phyloP scores from a whole-genome alignment of 2,113 vertebrate species.

The Hippopotamus amphibius region DNA sequence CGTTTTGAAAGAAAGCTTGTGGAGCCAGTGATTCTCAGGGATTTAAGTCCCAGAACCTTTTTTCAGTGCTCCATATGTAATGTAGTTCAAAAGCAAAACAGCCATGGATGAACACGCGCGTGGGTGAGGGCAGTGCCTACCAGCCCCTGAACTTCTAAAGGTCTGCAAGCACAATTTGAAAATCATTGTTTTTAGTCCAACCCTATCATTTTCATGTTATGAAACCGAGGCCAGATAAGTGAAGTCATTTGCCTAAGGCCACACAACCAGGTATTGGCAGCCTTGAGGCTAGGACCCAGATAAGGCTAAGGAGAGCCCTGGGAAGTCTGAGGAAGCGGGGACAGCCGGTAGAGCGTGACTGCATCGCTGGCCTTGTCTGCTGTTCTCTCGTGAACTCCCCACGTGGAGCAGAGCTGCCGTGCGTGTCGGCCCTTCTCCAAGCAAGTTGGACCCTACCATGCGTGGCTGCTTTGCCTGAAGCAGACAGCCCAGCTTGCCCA shows the following conservation, averaged over 20 bases:
- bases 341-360: background rate
- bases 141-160: background rate
- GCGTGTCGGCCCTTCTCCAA: background rate
- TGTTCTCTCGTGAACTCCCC: accelerated
- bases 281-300: background rate
- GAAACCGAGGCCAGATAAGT: background rate
- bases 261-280: background rate
- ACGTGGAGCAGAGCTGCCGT: background rate
- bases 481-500: background rate
- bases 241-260: conserved; percentile 1
- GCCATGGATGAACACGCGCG: background rate
- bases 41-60: background rate
- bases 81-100: background rate
- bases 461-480: background rate
- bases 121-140: background rate
- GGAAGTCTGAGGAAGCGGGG: background rate
- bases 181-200: background rate
- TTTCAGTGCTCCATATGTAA: background rate
- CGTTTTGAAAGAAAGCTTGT: background rate
- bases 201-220: background rate
- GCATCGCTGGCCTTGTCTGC: background rate
- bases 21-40: background rate
- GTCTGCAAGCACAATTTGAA: background rate
- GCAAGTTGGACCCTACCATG: background rate
- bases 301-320: background rate